phyloP scores from a whole-genome alignment of 2,113 vertebrate species.

The Syngnathus floridae region DNA sequence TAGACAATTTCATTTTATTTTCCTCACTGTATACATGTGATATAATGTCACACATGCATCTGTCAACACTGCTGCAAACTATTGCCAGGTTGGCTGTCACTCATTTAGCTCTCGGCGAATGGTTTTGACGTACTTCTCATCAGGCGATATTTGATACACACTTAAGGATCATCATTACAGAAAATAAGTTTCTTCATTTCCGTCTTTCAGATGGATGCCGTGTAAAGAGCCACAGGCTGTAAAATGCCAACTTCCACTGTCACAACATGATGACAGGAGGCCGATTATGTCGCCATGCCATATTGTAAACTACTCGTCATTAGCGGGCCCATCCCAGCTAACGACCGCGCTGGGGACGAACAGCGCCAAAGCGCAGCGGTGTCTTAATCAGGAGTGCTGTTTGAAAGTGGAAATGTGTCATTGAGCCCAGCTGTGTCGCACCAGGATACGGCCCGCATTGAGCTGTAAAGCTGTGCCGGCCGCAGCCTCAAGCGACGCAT shows the following conservation, averaged over 20 bases:
- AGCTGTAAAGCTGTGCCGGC: conserved; percentile 44
- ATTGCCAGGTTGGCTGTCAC: conserved; percentile 33
- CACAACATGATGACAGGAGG: conserved; percentile 51
- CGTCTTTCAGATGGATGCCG: conserved; percentile 32
- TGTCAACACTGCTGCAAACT: conserved; percentile 23
- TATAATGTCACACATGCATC: conserved; percentile 22
- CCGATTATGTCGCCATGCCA: conserved; percentile 53
- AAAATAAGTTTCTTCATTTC: conserved; percentile 18
- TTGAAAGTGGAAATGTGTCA: conserved; percentile 53
- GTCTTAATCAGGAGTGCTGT: conserved; percentile 58
- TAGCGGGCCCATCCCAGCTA: conserved; percentile 57
- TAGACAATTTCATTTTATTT: conserved; percentile 41
- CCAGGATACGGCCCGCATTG: conserved; percentile 41
- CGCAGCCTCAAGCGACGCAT: conserved; percentile 35
- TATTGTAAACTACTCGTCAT: conserved; percentile 71
- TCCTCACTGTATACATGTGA: neutral
- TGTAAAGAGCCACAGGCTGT: conserved; percentile 51
- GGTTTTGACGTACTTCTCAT: conserved; percentile 34
- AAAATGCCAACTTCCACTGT: conserved; percentile 29
- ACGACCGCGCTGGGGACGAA: conserved; percentile 57
- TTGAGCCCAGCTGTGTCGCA: conserved; percentile 64
- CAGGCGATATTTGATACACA: conserved; percentile 16
- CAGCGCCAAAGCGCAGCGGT: conserved; percentile 46
- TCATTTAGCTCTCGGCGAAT: conserved; percentile 40
- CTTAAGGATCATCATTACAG: conserved; percentile 25